Evolutionary conservation across 2,888 invertebrate genomes (phyloP), one percentile per base, ranked within the genome.

Genomic region (Cerastis rubricosa): DNA sequence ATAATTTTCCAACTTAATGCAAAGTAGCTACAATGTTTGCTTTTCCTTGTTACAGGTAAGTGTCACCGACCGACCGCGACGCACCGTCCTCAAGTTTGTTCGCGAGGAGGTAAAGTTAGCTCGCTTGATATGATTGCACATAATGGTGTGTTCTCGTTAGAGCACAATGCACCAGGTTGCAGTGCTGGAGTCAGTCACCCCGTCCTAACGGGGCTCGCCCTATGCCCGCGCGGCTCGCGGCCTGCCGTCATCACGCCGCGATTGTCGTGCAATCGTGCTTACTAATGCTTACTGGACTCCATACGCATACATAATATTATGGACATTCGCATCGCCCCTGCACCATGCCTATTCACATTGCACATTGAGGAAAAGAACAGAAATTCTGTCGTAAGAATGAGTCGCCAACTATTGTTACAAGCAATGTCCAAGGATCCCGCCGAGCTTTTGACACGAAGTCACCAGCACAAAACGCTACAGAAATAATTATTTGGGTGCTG

Each of bases 161-260:
- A 95, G 96, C 96, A 96, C 96, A 96, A 96, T 96, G 96, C 96
- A 96, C 96, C 96, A 96, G 95, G 95, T 94, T 95, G 95, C 95
- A 95, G 93, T 94, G 94, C 91, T 93, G 90, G 92, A 95, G 96
- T 96, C 96, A 96, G 93, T 96, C 96, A 96, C 96, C 96, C 94
- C 96, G 93, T 92, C 93, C 94, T 96, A 96, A 96, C 96, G 96
- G 96, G 94, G 93, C 94, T 94, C 94, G 96, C 95, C 96, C 96
- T 96, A 95, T 93, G 95, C 92, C 94, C 92, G 93, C 76, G 69
- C 73, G 73, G 54, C 90, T 87, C 87, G 84, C 87, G 85, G 89
- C 90, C 92, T 93, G 93, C 93, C 95, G 94, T 94, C 95, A 94
- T 93, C 94, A 92, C 90, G 91, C 90, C 90, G 92, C 94, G 92